Conservation (phyloP, 1,140 invertebrate species). For the Zaprionus nigranus region DNA sequence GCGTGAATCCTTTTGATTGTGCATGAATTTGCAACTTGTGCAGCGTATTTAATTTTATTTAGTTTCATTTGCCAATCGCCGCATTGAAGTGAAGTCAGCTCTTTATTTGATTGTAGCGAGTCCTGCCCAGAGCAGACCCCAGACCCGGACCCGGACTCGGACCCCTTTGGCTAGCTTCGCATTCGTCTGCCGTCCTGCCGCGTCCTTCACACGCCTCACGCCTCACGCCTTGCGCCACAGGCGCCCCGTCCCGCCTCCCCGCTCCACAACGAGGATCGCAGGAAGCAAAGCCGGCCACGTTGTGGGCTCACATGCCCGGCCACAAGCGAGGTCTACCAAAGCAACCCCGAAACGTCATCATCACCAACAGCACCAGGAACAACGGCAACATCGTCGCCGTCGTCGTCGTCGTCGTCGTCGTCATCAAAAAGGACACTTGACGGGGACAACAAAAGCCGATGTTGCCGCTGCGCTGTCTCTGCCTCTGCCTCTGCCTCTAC, state of each 20-base stretch:
- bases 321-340: conserved; percentile 81
- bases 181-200: conserved; percentile 29
- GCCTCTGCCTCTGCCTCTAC: conserved; percentile 57
- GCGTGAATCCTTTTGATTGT: conserved; percentile 78
- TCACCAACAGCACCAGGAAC: background rate
- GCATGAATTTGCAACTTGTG: conserved; percentile 76
- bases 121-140: conserved; percentile 44
- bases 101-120: conserved; percentile 31
- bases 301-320: conserved; percentile 77
- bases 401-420: conserved; percentile 28
- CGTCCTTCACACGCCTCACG: conserved; percentile 60
- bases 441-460: conserved; percentile 77
- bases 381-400: conserved; percentile 18
- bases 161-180: conserved; percentile 43
- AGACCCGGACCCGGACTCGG: conserved; percentile 5
- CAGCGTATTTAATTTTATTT: conserved; percentile 80
- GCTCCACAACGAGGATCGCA: conserved; percentile 43
- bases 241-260: conserved; percentile 25
- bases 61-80: conserved; percentile 76
- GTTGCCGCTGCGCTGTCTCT: conserved; percentile 52
- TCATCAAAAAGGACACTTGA: conserved; percentile 80
- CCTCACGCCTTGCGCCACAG: conserved; percentile 65
- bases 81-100: conserved; percentile 19
- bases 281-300: conserved; percentile 79
- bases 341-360: conserved; percentile 66